Percentiles rank a stretch among this genome's conserved stretches.
Evolutionary conservation across 2,888 invertebrate genomes (phyloP).

Genomic region (Orchesellides sinensis): DNA sequence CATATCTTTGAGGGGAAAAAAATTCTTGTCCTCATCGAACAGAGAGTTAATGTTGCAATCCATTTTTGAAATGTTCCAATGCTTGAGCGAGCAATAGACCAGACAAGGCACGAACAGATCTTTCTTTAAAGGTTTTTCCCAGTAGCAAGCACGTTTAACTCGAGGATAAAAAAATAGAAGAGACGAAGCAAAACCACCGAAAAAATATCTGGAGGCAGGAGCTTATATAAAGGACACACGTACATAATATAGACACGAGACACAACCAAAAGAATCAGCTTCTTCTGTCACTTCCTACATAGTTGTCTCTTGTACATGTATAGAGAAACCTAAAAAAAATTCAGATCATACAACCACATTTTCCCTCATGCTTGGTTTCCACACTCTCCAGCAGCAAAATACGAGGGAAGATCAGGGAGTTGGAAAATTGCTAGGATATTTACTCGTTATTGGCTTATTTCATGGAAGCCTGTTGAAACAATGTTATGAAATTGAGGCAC

Average conservation of each 20-base stretch:
- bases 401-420: conserved; percentile 17
- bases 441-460: conserved; percentile 19
- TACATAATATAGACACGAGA: too few relatives aligned
- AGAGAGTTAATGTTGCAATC: background rate
- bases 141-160: background rate
- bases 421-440: conserved; percentile 15
- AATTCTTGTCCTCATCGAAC: background rate
- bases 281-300: too few relatives aligned
- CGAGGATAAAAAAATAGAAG: background rate
- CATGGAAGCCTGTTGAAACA: conserved; percentile 25
- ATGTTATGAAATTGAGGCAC: conserved; percentile 24
- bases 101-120: background rate
- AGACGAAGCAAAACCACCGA: too few relatives aligned
- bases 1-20: background rate
- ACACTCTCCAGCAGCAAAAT: too few relatives aligned
- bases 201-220: background rate
- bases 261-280: too few relatives aligned
- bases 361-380: background rate
- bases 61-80: background rate
- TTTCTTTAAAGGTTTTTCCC: background rate
- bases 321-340: too few relatives aligned
- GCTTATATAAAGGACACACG: conserved; percentile 1
- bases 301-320: too few relatives aligned
- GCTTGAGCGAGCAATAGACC: background rate
- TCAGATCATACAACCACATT: background rate